Evolutionary conservation across 1,140 invertebrate species (phyloP), one percentile per base, ranked within the genome.

Genomic region (Centruroides sculpturatus): DNA sequence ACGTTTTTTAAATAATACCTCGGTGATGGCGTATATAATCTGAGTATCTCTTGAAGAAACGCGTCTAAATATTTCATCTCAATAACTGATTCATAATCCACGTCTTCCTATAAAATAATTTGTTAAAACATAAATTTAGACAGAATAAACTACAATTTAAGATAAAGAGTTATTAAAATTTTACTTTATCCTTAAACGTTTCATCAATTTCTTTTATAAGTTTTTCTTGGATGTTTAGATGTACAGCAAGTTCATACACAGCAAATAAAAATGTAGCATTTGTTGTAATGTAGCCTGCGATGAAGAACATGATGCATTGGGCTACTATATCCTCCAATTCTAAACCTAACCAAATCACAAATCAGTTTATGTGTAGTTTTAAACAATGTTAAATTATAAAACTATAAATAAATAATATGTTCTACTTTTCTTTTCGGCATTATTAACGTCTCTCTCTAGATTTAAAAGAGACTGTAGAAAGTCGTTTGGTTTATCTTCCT

Each of bases 21-120:
- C 3, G 77, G 74, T 57, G 82, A 68, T 0, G 81, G 77, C 53
- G 84, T 82, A 69, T 82, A 80, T 63, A 79, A 79, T 23, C 84
- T 75, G 63, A 85, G 70, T 3, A 83, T 81, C 76, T 85, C 83
- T 79, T 70, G 12, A 76, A 79, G 57, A 52, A 69, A 63, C 4
- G 66, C 60, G 34, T 68, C 66, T 23, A 66, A 35, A 55, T 63
- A 68, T 11, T 59, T 59, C 56, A 62, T 58, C 8, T 13, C 51
- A 13, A 58, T 50, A n/a, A 62, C 50, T 5, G 61, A n/a, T 11
- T 58, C 57, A n/a, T 62, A 62, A 34, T 41, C 41, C 8, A 41
- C 8, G 41, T 41, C 41, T 8, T 41, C 5, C 41, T 6, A 41
- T 41, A 8, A 8, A 41, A 41, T 5, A 41, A 41, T 41, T 41